Evolutionary conservation across 2,113 vertebrate genomes (phyloP), one percentile per base, ranked within the genome.

Genomic region (Pachyramphus minor): DNA sequence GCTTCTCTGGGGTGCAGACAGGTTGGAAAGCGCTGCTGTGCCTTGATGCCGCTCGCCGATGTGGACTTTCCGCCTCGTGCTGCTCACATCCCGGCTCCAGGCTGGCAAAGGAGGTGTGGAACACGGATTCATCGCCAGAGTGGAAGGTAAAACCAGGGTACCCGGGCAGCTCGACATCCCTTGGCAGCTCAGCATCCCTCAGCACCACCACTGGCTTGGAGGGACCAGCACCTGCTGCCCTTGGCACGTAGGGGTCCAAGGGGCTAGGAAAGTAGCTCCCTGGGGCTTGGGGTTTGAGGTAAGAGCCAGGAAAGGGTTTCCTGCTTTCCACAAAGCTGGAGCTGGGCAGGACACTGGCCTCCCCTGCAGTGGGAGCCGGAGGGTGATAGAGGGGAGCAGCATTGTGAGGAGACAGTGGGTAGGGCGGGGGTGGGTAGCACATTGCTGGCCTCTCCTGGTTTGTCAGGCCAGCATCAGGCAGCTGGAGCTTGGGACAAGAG

Each of bases 371-470:
- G 49, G 90, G 58, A 47, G 76, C 8, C 0, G 8, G 22, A 0
- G 47, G 12, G 12, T 11, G 84, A 55, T 30, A 87, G 55, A 91
- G 59, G 44, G 84, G 33, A 10, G 30, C 23, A 4, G 84, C 23
- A 22, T 84, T 76, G 7, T 23, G 89, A 33, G 83, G 63, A 22
- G 94, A 50, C 78, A 71, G 97, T 0, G 98, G 97, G 95, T 98
- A 99, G 67, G 97, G 92, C 87, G 90, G 58, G 25, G 90, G 96
- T 4, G 84, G 96, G 97, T 97, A 98, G 87, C 98, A 95, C 11
- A 97, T 16, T 0, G 97, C 93, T 56, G 98, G 92, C 35, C 87
- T 82, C 42, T 99, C 98, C 95, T 73, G 97, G 96, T 97, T 98
- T 45, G 88, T 88, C 10, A 98, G 59, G 88, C 68, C 90, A 92